These are phyloP conservation scores for Lynx canadensis DNA, from an alignment of 2,113 vertebrate genomes.

Conservation along the genomic window DNA sequence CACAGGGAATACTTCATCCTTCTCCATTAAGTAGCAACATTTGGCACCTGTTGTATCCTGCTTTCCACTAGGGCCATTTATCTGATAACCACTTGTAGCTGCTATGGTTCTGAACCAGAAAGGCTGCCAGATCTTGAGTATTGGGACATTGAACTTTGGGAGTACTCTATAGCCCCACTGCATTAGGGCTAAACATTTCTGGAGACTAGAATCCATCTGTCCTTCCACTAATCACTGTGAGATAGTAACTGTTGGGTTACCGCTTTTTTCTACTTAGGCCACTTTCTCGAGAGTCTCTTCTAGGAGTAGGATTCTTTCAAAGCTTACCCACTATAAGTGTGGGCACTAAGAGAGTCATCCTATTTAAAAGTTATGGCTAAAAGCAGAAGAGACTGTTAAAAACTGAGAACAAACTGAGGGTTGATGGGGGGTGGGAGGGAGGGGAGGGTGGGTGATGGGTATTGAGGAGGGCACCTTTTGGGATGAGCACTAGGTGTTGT, in stretches of 20 bases:
- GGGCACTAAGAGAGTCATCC: not conserved
- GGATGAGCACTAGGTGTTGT: no score
- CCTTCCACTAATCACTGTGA: not conserved
- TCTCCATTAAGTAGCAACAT: not conserved
- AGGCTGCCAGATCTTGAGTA: not conserved
- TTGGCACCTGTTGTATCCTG: not conserved
- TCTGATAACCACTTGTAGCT: not conserved
- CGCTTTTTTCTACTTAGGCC: not conserved
- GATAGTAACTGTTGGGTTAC: not conserved
- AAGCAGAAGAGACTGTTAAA: no score
- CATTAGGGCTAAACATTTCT: not conserved
- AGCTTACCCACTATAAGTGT: not conserved
- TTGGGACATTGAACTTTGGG: not conserved
- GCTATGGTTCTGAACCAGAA: not conserved
- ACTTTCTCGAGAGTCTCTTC: not conserved
- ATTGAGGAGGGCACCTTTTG: no score
- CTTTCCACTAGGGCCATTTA: not conserved
- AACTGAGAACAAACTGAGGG: no score
- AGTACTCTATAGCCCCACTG: not conserved
- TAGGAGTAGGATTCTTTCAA: constrained; percentile 8
- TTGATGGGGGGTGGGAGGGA: no score
- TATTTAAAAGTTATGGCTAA: not conserved
- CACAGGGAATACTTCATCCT: not conserved
- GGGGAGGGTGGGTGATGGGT: no score
- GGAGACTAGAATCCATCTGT: not conserved